These are phyloP conservation scores for Lycocorax pyrrhopterus DNA, from an alignment of 2,113 vertebrate species.

Conservation along the genomic window DNA sequence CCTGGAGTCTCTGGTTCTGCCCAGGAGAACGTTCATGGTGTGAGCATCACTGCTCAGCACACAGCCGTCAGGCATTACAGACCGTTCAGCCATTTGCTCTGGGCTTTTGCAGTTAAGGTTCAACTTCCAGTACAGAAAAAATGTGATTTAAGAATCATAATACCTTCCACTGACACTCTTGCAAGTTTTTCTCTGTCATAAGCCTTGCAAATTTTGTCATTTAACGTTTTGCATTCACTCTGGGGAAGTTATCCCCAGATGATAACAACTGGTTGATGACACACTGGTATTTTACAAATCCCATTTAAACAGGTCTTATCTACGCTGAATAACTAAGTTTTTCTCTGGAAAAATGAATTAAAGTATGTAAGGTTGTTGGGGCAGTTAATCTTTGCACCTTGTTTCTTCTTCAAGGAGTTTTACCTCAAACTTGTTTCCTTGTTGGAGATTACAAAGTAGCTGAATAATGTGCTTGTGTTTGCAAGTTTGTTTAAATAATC, in stretches of 20 bases:
- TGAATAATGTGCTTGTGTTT: neutral
- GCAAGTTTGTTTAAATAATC: neutral
- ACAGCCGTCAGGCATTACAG: neutral
- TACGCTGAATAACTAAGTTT: neutral
- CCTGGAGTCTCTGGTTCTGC: neutral
- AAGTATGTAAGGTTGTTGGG: neutral
- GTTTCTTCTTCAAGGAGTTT: neutral
- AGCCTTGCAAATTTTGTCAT: neutral
- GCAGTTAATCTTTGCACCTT: neutral
- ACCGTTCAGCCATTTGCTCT: neutral
- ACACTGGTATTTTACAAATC: neutral
- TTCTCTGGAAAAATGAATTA: neutral
- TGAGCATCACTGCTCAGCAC: neutral
- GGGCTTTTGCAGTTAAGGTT: neutral
- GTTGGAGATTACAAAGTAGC: neutral
- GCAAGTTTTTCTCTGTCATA: neutral
- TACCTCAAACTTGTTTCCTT: neutral
- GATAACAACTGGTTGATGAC: neutral
- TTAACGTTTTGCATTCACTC: neutral
- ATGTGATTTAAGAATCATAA: neutral
- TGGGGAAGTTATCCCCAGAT: neutral
- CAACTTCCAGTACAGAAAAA: neutral
- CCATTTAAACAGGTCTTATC: neutral
- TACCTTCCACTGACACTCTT: neutral
- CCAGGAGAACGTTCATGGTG: rapidly evolving